Evolutionary conservation across 2,113 vertebrate species (phyloP).

Genomic region (Tragelaphus imberbis): DNA sequence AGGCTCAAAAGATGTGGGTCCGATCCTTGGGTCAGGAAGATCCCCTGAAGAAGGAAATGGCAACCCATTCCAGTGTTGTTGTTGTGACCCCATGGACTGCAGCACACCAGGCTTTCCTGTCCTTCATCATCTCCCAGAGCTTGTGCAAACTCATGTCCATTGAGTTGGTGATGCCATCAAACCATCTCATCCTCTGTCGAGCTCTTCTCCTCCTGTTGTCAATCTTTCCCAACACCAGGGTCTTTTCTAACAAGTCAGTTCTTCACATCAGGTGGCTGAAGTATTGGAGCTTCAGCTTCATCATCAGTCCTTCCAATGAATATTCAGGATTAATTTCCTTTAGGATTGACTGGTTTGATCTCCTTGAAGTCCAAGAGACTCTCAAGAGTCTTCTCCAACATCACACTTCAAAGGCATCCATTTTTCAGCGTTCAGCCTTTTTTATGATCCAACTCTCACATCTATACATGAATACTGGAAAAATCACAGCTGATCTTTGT

Average conservation of each 20-base stretch:
- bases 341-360: not conserved
- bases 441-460: not conserved
- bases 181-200: not conserved
- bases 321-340: not conserved
- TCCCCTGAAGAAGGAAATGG: not conserved
- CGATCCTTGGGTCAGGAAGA: not conserved
- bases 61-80: not conserved
- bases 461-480: not conserved
- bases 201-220: not conserved
- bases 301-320: not conserved
- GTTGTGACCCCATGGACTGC: not conserved
- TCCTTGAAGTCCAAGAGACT: not conserved
- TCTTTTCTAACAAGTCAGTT: not conserved
- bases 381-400: not conserved
- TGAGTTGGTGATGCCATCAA: not conserved
- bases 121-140: not conserved
- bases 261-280: not conserved
- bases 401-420: not conserved
- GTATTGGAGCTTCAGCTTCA: not conserved
- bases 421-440: not conserved
- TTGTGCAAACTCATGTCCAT: not conserved
- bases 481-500: not conserved
- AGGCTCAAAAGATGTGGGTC: not conserved
- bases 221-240: not conserved
- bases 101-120: not conserved